Conservation (phyloP, 2,888 invertebrate species). For the Drosophila percnosoma region DNA sequence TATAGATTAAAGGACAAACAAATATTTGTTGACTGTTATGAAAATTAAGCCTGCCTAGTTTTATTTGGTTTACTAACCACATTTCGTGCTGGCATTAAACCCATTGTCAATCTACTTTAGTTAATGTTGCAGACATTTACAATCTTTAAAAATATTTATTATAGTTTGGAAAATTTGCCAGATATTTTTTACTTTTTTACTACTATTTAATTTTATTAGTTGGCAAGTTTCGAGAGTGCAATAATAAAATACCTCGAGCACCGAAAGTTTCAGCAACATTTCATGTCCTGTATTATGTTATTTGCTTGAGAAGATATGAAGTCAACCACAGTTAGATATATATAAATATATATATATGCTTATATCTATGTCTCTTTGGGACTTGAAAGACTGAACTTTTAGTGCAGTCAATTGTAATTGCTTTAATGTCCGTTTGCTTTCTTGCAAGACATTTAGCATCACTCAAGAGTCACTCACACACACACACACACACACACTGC, state of each 20-base stretch:
- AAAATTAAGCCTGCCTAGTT: not conserved
- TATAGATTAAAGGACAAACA: slow-evolving; percentile 58
- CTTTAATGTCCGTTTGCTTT: slow-evolving; percentile 41
- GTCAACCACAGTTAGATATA: not conserved
- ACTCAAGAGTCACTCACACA: slow-evolving; percentile 31
- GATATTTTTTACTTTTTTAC: not conserved
- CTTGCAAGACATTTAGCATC: slow-evolving; percentile 38
- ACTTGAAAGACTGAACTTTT: slow-evolving; percentile 9
- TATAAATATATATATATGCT: not conserved
- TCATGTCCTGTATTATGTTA: not conserved
- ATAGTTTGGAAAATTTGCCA: too few relatives aligned
- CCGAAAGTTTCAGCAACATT: not conserved
- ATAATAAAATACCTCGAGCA: not conserved
- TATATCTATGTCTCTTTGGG: not conserved
- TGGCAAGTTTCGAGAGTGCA: not conserved
- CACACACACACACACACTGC: slow-evolving; percentile 2
- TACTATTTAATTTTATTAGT: not conserved
- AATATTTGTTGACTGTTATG: not conserved
- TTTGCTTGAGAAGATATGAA: not conserved
- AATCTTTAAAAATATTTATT: not conserved
- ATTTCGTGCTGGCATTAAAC: not conserved
- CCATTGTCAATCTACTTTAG: not conserved
- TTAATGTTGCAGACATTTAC: not conserved
- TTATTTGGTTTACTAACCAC: not conserved
- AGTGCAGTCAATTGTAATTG: slow-evolving; percentile 30